Evolutionary conservation across 1,140 invertebrate species (phyloP), one percentile per base, ranked within the genome.

Genomic region (Heliconius hermathena): DNA sequence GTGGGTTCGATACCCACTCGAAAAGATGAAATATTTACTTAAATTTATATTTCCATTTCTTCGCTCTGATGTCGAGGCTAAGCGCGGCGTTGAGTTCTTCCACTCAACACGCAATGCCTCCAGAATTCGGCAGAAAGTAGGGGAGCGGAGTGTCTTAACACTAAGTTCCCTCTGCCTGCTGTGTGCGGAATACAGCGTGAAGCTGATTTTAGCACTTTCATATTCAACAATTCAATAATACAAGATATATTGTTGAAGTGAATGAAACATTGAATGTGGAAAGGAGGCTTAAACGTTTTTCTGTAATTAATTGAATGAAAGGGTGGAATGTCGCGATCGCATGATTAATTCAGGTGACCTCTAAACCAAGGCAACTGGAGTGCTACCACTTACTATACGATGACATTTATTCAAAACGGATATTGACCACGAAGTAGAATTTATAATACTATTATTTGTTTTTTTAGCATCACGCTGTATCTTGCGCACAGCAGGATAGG

Each of bases 281-380:
- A 79, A 82, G 77, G 57, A 75, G 81, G 81, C 73, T 78, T 79
- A 82, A 82, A 80, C 66, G 78, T 80, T 82, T 71, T 36, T 73
- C 72, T 72, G 81, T 84, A 79, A 84, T 80, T 84, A 83, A 87
- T 87, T 87, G 82, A 84, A 87, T 81, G 84, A 85, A 82, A 29
- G 78, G 77, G 83, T 79, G 73, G 77, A 76, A 79, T 81, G 38
- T 74, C 33, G 81, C 80, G 83, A 80, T 84, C 82, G 83, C 81
- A 85, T 85, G 86, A 86, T 86, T 86, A 87, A 87, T 88, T 81
- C 81, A 81, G 60, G 76, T 76, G 74, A 80, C 81, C 74, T 77
- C 79, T 83, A 78, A 78, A 72, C 82, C 82, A 87, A 86, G 86
- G 86, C 82, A 79, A 57, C 36, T 73, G 60, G 74, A 72, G 60